A percentile compares a stretch with the other conserved stretches of the same genome.
Conservation (phyloP, 2,797 vertebrate genomes). For the Geotrypetes seraphini region DNA sequence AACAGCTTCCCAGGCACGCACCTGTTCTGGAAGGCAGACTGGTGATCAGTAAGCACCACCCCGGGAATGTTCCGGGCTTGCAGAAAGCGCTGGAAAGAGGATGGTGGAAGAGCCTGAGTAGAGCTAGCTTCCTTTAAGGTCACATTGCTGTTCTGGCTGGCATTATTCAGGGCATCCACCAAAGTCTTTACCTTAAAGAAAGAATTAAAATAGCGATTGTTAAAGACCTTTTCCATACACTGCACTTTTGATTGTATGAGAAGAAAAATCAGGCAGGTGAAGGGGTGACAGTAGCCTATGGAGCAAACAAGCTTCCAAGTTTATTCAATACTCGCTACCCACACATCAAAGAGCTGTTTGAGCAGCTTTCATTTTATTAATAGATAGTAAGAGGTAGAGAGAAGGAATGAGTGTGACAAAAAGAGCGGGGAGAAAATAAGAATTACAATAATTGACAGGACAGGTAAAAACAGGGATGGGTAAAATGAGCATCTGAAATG, state of each 20-base stretch:
- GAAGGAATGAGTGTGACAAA: too few relatives aligned
- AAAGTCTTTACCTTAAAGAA: slow-evolving; percentile 56
- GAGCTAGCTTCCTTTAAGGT: slow-evolving; percentile 19
- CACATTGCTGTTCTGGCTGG: slow-evolving; percentile 19
- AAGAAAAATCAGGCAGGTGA: not conserved
- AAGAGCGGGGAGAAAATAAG: too few relatives aligned
- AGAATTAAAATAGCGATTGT: fast-evolving
- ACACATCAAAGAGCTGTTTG: too few relatives aligned
- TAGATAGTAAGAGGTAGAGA: too few relatives aligned
- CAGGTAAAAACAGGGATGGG: too few relatives aligned
- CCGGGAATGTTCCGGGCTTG: slow-evolving; percentile 67
- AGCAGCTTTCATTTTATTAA: too few relatives aligned
- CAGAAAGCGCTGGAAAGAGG: slow-evolving; percentile 90
- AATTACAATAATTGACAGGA: too few relatives aligned
- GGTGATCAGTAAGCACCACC: slow-evolving; percentile 73
- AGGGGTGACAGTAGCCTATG: too few relatives aligned
- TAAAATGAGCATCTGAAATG: too few relatives aligned
- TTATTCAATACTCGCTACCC: too few relatives aligned
- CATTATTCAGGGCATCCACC: slow-evolving; percentile 17
- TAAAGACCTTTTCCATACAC: fast-evolving
- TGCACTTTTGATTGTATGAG: not conserved
- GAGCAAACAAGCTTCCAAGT: too few relatives aligned
- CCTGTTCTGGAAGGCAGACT: slow-evolving; percentile 62
- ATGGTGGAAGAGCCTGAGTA: slow-evolving; percentile 77
- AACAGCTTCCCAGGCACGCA: too few relatives aligned